phyloP scores from a whole-genome alignment of 2,888 invertebrate species.

The Deladenus siricidicola region DNA sequence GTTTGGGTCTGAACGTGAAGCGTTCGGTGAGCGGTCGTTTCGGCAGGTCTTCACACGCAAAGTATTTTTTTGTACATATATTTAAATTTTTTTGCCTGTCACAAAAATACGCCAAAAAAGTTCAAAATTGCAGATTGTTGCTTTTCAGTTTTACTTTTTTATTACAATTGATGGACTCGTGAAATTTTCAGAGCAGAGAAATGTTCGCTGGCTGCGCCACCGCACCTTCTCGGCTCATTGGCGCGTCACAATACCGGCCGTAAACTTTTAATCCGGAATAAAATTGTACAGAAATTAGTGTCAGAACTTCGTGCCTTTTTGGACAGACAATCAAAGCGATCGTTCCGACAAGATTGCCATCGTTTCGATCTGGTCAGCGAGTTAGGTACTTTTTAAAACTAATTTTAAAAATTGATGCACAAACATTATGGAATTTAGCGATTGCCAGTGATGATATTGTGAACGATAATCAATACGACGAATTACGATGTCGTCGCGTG shows the following conservation, averaged over 20 bases:
- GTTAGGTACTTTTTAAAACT: no score
- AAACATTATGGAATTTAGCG: no score
- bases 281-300: constrained; percentile 20
- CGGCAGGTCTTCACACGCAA: constrained; percentile 57
- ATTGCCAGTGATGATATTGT: background rate
- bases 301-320: constrained; percentile 11
- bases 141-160: background rate
- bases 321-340: no score
- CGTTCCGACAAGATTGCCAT: no score
- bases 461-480: background rate
- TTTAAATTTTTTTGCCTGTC: no score
- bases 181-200: constrained; percentile 8
- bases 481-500: constrained; percentile 12
- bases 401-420: no score
- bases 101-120: no score
- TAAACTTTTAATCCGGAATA: constrained; percentile 11
- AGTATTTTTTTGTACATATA: no score
- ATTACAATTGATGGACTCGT: background rate
- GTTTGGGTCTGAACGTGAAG: constrained; percentile 75
- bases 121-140: background rate
- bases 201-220: background rate
- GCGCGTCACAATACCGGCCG: constrained; percentile 17
- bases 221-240: constrained; percentile 17
- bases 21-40: constrained; percentile 71
- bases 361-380: no score